Conservation (phyloP, 2,113 vertebrate species). For the Camarhynchus parvulus region DNA sequence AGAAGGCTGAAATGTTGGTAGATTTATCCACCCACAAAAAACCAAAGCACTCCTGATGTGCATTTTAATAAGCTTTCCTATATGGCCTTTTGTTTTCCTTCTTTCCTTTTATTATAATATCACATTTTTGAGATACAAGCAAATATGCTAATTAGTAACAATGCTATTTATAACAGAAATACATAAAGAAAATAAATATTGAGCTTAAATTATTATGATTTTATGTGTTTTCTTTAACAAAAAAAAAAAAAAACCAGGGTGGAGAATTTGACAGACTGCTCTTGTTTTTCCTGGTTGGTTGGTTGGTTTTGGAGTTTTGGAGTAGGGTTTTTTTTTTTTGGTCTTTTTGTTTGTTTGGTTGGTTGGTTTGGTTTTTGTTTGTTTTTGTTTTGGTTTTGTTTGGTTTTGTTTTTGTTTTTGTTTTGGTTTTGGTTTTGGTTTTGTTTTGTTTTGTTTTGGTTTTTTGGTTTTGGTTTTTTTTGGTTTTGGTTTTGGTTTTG, state of each 20-base stretch:
- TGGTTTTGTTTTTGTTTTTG: too few relatives aligned
- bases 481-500: too few relatives aligned
- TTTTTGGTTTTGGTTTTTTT: too few relatives aligned
- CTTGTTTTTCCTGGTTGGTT: background rate
- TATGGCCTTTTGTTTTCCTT: background rate
- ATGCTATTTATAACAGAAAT: background rate
- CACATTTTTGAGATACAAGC: background rate
- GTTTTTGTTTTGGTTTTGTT: too few relatives aligned
- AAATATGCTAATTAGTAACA: background rate
- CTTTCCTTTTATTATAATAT: background rate
- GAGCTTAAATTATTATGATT: background rate
- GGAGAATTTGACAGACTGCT: background rate
- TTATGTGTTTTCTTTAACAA: background rate
- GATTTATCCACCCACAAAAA: constrained; percentile 13
- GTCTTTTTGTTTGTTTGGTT: too few relatives aligned
- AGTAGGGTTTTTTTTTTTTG: too few relatives aligned
- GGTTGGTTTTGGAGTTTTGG: background rate
- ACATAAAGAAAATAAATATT: background rate
- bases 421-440: background rate
- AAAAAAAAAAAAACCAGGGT: background rate
- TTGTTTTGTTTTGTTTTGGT: too few relatives aligned
- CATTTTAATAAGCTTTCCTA: background rate
- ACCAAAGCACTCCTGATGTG: background rate
- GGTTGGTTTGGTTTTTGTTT: too few relatives aligned
- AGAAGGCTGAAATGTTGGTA: background rate